Evolutionary conservation across 2,113 vertebrate genomes (phyloP).

Genomic region (Dinomys branickii): DNA sequence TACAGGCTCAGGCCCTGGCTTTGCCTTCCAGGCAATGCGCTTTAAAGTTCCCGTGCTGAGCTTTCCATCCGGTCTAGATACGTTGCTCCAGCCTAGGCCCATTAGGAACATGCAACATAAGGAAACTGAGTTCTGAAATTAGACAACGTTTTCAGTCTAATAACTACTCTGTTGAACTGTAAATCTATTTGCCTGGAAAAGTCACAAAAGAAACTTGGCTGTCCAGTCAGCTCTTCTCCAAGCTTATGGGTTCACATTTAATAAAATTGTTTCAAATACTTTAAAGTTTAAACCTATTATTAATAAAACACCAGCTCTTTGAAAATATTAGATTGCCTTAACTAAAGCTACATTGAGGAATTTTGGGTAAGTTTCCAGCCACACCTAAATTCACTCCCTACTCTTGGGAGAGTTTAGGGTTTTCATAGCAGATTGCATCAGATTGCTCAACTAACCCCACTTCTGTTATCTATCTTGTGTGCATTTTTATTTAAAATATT

Average conservation of each 20-base stretch:
- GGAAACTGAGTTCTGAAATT: slow-evolving; percentile 40
- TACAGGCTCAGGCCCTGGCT: not conserved
- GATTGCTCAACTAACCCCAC: not conserved
- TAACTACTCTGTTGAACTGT: not conserved
- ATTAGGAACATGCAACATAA: not conserved
- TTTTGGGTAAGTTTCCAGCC: not conserved
- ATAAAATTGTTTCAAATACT: not conserved
- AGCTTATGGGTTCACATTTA: not conserved
- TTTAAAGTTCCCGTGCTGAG: not conserved
- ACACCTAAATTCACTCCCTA: not conserved
- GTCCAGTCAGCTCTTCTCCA: not conserved
- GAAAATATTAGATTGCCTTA: slow-evolving; percentile 33
- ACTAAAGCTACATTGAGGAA: not conserved
- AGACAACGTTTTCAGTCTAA: slow-evolving; percentile 22
- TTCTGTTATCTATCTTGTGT: not conserved
- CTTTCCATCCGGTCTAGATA: not conserved
- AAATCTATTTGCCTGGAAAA: not conserved
- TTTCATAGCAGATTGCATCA: not conserved
- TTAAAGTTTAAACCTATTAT: not conserved
- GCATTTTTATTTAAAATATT: slow-evolving; percentile 29
- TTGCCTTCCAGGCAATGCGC: slow-evolving; percentile 13
- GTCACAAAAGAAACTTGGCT: not conserved
- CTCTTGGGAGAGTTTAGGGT: not conserved
- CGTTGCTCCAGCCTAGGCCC: not conserved
- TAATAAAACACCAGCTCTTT: not conserved